Evolutionary conservation across 2,797 vertebrate species (phyloP).

Genomic region (Danio choprae): DNA sequence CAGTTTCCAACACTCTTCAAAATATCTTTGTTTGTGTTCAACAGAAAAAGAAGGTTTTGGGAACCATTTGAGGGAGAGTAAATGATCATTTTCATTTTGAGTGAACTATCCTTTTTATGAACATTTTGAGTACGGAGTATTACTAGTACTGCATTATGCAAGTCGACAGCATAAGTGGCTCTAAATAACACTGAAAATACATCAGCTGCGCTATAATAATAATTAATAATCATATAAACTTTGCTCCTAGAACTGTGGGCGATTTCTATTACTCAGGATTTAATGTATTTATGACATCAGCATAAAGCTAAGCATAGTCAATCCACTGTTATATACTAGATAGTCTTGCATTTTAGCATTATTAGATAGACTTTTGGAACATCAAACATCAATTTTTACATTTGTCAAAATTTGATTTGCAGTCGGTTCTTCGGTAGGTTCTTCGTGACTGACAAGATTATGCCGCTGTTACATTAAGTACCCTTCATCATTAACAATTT

Average conservation of each 20-base stretch:
- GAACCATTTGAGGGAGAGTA: no score
- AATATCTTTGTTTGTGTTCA: no score
- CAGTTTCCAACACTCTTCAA: no score
- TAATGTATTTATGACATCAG: not conserved
- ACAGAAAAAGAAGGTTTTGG: no score
- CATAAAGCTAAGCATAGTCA: not conserved
- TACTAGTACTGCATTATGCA: not conserved
- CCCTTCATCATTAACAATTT: not conserved
- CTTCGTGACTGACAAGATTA: not conserved
- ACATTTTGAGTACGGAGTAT: no score
- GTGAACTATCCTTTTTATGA: no score
- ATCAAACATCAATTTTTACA: not conserved
- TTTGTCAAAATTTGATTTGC: not conserved
- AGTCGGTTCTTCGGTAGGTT: not conserved
- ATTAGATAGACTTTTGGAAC: not conserved
- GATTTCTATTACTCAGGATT: conserved; percentile 38
- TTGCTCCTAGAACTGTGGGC: not conserved
- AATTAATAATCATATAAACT: not conserved
- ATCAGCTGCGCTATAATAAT: not conserved
- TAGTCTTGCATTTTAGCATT: not conserved
- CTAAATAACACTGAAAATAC: not conserved
- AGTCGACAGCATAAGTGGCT: not conserved
- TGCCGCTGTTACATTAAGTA: not conserved
- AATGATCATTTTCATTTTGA: no score
- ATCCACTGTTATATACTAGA: not conserved